Evolutionary conservation across 2,888 invertebrate species (phyloP), one percentile per base, ranked within the genome.

Genomic region (Myopa testacea): DNA sequence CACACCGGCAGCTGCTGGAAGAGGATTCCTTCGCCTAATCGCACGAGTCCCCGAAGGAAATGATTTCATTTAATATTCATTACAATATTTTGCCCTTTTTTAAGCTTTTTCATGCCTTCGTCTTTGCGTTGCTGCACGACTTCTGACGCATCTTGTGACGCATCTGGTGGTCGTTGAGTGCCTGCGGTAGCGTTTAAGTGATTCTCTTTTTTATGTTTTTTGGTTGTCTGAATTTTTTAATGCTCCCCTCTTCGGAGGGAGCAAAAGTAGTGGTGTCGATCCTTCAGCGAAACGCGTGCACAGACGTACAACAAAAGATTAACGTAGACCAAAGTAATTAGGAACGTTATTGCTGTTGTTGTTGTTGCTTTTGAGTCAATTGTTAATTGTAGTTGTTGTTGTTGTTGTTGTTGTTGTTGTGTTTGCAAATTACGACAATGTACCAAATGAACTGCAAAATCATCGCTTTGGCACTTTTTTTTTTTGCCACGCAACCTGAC

Each of bases 171-270:
- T 78, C 77, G 76, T 78, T 72, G 75, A 71, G 63, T 78, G 76
- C 79, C 74, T 19, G 74, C 78, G 78, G 80, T 74, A 65, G 82
- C 80, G 82, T 85, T 82, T 86, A 85, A 85, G 85, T 86, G 86
- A 85, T 86, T 85, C 84, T 84, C 81, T n/a, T 16, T 68, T 6
- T 40, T n/a, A 12, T 71, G 7, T 12, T 55, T 55, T 34, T n/a
- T 26, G 16, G 58, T 55, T 45, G 4, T 45, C 45, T 45, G 55
- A 55, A 1, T 55, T 55, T 6, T 55, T 55, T 55, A 14, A 55
- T 71, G 60, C 37, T 60, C 19, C 58, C 37, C 37, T 16, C 16
- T 16, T 16, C 10, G 16, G 4, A 63, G 12, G 6, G 62, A 14
- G 73, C 26, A 38, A 72, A 72, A 72, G n/a, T 8, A 60, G 60